These are phyloP conservation scores for Liolophura sinensis DNA, from an alignment of 1,140 invertebrate genomes.

Conservation along the genomic window DNA sequence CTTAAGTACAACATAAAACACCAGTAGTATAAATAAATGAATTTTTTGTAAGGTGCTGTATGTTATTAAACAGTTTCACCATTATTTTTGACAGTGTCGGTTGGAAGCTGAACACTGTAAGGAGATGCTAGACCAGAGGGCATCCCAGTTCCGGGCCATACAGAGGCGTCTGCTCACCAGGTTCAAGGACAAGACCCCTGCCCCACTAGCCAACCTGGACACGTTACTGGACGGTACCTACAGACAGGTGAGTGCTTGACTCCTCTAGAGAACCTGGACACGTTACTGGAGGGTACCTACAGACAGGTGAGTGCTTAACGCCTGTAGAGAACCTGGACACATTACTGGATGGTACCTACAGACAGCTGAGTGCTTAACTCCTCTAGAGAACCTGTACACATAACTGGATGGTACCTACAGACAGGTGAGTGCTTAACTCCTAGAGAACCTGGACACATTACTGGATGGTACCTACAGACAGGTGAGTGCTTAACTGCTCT, in stretches of 20 bases:
- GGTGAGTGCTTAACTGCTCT: constrained; percentile 60
- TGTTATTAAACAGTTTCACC: too few relatives aligned
- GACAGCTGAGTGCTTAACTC: constrained; percentile 63
- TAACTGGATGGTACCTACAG: constrained; percentile 70
- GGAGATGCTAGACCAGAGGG: constrained; percentile 66
- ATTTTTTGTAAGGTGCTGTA: too few relatives aligned
- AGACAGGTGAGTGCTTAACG: constrained; percentile 62
- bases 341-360: constrained; percentile 71
- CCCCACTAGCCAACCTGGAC: constrained; percentile 72
- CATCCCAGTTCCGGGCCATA: constrained; percentile 72
- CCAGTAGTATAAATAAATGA: too few relatives aligned
- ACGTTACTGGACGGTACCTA: constrained; percentile 74
- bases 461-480: constrained; percentile 70
- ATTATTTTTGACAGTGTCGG: constrained; percentile 32
- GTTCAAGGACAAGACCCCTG: constrained; percentile 76
- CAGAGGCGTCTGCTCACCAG: constrained; percentile 74
- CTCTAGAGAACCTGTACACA: constrained; percentile 69
- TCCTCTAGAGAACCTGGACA: constrained; percentile 69
- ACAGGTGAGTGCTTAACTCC: constrained; percentile 57
- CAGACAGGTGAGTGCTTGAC: constrained; percentile 62
- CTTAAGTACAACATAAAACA: too few relatives aligned
- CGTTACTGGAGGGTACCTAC: constrained; percentile 72
- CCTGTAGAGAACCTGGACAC: constrained; percentile 70
- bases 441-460: constrained; percentile 70
- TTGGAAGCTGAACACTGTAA: constrained; percentile 52